These are phyloP conservation scores for Palythoa heliodiscus DNA, from an alignment of 92 coral and sea anemone genomes.

Conservation along the genomic window DNA sequence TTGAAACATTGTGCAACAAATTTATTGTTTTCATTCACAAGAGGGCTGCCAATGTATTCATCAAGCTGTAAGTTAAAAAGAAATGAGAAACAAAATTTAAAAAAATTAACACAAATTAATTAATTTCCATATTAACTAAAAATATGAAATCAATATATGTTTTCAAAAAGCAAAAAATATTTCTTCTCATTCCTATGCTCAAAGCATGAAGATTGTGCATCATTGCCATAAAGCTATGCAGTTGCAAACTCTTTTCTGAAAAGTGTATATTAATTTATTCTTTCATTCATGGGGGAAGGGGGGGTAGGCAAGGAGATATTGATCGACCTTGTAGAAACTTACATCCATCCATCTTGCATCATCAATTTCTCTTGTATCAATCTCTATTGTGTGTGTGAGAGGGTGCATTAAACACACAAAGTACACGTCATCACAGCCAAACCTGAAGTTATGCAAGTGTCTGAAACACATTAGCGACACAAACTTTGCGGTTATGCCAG, in stretches of 20 bases:
- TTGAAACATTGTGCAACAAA: constrained; percentile 67
- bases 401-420: constrained; percentile 73
- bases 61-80: constrained; percentile 60
- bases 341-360: constrained; percentile 92
- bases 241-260: no score
- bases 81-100: no score
- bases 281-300: no score
- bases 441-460: constrained; percentile 74
- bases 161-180: no score
- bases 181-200: no score
- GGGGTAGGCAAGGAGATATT: no score
- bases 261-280: no score
- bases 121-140: no score
- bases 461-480: constrained; percentile 72
- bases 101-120: no score
- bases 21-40: constrained; percentile 68
- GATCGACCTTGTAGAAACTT: constrained; percentile 27
- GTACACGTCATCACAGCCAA: constrained; percentile 84
- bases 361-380: constrained; percentile 68
- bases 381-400: constrained; percentile 63
- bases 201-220: no score
- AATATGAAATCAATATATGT: no score
- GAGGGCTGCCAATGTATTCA: constrained; percentile 72
- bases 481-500: constrained; percentile 79
- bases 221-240: no score